Percentiles rank a stretch among this genome's conserved stretches.
phyloP scores from a whole-genome alignment of 2,888 invertebrate species.

The Drosophila emarginata region DNA sequence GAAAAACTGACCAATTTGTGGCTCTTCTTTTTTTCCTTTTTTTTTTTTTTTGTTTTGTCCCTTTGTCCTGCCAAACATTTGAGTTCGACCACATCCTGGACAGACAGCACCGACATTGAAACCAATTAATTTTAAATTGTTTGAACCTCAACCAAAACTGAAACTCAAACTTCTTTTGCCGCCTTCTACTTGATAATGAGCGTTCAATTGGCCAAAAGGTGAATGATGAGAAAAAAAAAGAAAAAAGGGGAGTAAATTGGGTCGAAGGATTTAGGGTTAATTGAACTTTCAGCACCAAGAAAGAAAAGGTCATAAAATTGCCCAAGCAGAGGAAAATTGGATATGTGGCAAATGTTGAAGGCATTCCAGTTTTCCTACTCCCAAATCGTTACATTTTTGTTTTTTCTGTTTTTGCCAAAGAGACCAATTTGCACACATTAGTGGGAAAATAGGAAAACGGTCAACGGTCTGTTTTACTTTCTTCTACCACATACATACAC shows the following conservation, averaged over 20 bases:
- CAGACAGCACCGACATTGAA: slow-evolving; percentile 55
- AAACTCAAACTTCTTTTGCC: slow-evolving; percentile 4
- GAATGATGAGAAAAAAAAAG: slow-evolving; percentile 15
- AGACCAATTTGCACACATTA: slow-evolving; percentile 73
- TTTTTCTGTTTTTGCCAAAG: slow-evolving; percentile 35
- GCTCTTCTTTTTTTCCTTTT: slow-evolving; percentile 32
- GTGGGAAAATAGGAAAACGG: not conserved
- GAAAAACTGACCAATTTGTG: slow-evolving; percentile 65
- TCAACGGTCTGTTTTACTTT: not conserved
- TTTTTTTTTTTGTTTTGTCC: slow-evolving; percentile 16
- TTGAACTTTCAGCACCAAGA: slow-evolving; percentile 38
- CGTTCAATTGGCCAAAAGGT: slow-evolving; percentile 66
- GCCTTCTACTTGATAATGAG: slow-evolving; percentile 56
- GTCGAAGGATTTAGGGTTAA: slow-evolving; percentile 53
- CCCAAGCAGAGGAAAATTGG: slow-evolving; percentile 37
- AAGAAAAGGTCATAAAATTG: slow-evolving; percentile 35
- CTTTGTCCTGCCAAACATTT: slow-evolving; percentile 26
- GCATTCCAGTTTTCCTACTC: not conserved
- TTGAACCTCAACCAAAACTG: slow-evolving; percentile 6
- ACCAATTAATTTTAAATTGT: slow-evolving; percentile 77
- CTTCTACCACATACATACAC: not conserved
- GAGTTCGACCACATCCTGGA: slow-evolving; percentile 40
- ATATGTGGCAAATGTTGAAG: slow-evolving; percentile 4
- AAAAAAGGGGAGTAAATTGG: slow-evolving; percentile 13
- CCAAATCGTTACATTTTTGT: slow-evolving; percentile 11